These are phyloP conservation scores for Salminus brasiliensis DNA, from an alignment of 2,113 vertebrate species.

Conservation along the genomic window DNA sequence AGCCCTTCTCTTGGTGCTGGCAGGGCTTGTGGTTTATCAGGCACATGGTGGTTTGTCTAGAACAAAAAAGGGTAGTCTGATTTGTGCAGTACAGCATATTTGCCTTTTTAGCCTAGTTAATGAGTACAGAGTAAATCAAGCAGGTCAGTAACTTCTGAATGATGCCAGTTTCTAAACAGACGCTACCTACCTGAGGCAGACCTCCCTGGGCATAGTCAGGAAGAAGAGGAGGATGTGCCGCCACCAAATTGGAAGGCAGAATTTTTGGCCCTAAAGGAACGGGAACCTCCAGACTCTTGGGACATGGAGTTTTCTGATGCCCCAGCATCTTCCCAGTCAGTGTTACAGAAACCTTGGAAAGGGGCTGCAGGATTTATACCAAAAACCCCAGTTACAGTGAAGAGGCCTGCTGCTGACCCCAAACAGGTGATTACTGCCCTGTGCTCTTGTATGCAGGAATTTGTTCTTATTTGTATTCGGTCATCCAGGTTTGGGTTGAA, in stretches of 20 bases:
- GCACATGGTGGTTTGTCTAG: too few species aligned
- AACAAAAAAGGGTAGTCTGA: too few species aligned
- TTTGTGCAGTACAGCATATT: too few species aligned
- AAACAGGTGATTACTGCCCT: conserved; percentile 66
- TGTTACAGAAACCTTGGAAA: conserved; percentile 79
- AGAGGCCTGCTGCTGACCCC: conserved; percentile 36
- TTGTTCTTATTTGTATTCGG: too few species aligned
- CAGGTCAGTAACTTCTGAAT: conserved; percentile 54
- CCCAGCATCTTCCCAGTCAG: conserved; percentile 51
- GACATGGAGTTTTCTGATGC: conserved; percentile 70
- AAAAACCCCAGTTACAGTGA: conserved; percentile 66
- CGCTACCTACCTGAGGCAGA: conserved; percentile 76
- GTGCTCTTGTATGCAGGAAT: neutral
- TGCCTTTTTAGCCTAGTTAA: neutral
- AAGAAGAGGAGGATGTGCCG: conserved; percentile 59
- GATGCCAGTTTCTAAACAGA: conserved; percentile 86
- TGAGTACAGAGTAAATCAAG: neutral
- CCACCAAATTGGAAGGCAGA: conserved; percentile 77
- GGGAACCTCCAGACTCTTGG: conserved; percentile 86
- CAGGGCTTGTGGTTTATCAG: too few species aligned
- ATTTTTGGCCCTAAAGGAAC: conserved; percentile 72
- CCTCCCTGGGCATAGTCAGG: conserved; percentile 62
- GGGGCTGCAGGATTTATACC: conserved; percentile 76
- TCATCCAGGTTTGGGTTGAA: neutral
- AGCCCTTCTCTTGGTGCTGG: too few species aligned